Evolutionary conservation across 1,140 invertebrate species (phyloP), one percentile per base, ranked within the genome.

Genomic region (Meloidogyne exigua): DNA sequence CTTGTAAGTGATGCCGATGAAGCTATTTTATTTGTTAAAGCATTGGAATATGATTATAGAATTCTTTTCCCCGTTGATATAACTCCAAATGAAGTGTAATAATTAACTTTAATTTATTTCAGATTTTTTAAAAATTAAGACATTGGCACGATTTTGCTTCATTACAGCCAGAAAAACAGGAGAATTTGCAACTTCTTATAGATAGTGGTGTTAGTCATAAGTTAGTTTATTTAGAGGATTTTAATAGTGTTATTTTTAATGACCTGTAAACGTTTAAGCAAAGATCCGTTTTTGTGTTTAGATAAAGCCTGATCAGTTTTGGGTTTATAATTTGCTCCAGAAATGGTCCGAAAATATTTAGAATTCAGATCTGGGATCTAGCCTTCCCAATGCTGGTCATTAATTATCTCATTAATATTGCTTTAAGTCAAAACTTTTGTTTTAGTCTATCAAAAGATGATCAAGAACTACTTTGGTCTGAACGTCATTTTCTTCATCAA

Each of bases 391-490:
- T n/a, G n/a, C n/a, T n/a, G n/a, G n/a, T n/a, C n/a, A n/a, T 32
- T 3, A 32, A 32, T 3, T 32, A 32, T 32, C 7, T 32, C 7
- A 32, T 32, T 32, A 32, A 32, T 32, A 3, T 0, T 69, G n/a
- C 11, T 69, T 69, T 65, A 26, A 13, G 2, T 76, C 78, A 36
- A 39, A 25, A 76, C 7, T 11, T 57, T n/a, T 15, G 1, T 79
- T 79, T 25, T 32, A 81, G 68, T n/a, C 32, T 82, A 25, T 26
- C 39, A 25, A 44, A 81, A 18, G 81, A 82, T 28, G 79, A 82
- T 64, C 79, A 79, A 21, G n/a, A 81, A 57, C 15, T 82, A n/a
- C 65, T 82, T 12, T 82, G 81, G 81, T 76, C 80, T 28, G 80
- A 80, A n/a, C 79, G 81, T 39, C 39, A 72, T 44, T 81, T 42